Base-by-base conservation (phyloP, 2,888 invertebrate genomes). In the Hirtodrosophila trivittata region DNA sequence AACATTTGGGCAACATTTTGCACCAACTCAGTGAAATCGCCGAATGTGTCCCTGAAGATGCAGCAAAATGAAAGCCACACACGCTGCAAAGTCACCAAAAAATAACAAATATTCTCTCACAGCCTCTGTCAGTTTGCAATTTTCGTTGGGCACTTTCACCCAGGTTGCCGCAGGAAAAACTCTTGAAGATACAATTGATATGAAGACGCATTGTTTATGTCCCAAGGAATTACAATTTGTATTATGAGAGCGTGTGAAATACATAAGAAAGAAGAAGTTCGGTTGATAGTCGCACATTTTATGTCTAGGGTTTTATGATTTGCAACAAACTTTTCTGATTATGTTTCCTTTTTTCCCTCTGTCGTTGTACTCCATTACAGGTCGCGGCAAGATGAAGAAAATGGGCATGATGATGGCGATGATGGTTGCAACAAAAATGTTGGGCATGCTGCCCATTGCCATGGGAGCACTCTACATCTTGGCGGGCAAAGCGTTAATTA, bases 351-450 rank as follows among this genome's bases (percentile, higher is more conserved):
- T 46, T 21, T 41, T 26, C 38, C 8, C n/a, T 18, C 18, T 2
- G 18, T 14, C 8, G 18, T 41, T 58, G 18, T 13, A 28, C 39
- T 59, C 54, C 21, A 28, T 82, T 92, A 49, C 92, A 95, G 95
- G 95, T 78, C 94, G 95, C 68, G 95, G 95, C 1, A 95, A 96
- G 90, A 95, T 95, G 95, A 96, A 96, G 92, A 95, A 96, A 85
- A 96, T 96, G 95, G 94, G 95, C 28, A 95, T 95, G 93, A 95
- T 97, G 95, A 95, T 96, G 94, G 70, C 72, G 18, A 96, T 96
- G 95, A 96, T 95, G 4, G 93, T 94, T 71, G 94, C 94, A 3
- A 96, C 95, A 93, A 96, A 96, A 90, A 94, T 96, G 93, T 94
- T 95, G 13, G 95, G 95, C 1, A 91, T 96, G 92, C 92, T 96